Conservation (phyloP, 2,113 vertebrate genomes). For the Scomber scombrus region DNA sequence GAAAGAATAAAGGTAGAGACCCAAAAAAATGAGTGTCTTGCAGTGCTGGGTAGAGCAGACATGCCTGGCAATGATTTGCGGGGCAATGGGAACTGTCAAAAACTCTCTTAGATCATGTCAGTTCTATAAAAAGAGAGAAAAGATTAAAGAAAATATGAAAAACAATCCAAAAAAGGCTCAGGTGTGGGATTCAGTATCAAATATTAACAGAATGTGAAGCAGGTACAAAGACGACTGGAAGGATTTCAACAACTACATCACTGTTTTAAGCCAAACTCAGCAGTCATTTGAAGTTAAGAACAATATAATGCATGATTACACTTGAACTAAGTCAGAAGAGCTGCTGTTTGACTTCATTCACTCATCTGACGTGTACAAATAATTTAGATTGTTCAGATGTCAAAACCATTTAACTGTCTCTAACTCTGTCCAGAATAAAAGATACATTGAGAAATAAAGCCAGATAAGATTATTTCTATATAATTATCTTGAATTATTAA, state of each 20-base stretch:
- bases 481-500: background rate
- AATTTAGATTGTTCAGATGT: slow-evolving; percentile 34
- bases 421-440: slow-evolving; percentile 1
- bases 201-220: slow-evolving; percentile 53
- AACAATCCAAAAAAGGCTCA: slow-evolving; percentile 50
- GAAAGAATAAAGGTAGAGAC: slow-evolving; percentile 36
- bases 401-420: slow-evolving; percentile 18
- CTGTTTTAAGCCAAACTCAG: background rate
- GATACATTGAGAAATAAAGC: slow-evolving; percentile 11
- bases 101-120: slow-evolving; percentile 50
- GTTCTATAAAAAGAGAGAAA: slow-evolving; percentile 49
- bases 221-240: slow-evolving; percentile 21
- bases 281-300: slow-evolving; percentile 31
- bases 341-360: slow-evolving; percentile 1
- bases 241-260: slow-evolving; percentile 36
- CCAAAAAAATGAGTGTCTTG: slow-evolving; percentile 41
- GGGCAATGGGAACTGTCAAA: slow-evolving; percentile 60
- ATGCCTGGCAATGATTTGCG: slow-evolving; percentile 41
- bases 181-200: slow-evolving; percentile 53
- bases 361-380: slow-evolving; percentile 2
- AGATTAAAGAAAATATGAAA: slow-evolving; percentile 42
- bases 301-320: slow-evolving; percentile 40
- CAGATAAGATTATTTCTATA: background rate
- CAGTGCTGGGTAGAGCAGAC: slow-evolving; percentile 23
- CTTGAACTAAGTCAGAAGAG: slow-evolving; percentile 9